phyloP scores from a whole-genome alignment of 2,888 invertebrate genomes.

The Eupelmus urozonus region DNA sequence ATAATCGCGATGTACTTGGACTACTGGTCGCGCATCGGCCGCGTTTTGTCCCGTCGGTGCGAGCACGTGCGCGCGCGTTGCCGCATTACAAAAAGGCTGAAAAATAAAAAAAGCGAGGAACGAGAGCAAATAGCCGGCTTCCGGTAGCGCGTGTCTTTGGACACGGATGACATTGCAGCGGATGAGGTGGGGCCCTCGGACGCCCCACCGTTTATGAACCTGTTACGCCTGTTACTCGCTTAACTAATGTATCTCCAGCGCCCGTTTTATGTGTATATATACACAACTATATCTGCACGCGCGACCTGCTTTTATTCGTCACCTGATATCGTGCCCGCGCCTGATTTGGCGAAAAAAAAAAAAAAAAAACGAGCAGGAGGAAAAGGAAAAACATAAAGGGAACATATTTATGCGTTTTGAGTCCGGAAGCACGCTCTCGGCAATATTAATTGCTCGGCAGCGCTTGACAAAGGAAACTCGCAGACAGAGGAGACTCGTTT shows the following conservation, averaged over 20 bases:
- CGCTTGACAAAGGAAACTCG: constrained; percentile 47
- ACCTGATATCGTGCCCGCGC: constrained; percentile 28
- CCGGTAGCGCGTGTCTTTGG: constrained; percentile 59
- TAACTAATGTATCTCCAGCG: constrained; percentile 60
- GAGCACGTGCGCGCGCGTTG: neutral
- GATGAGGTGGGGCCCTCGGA: constrained; percentile 72
- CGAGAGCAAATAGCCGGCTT: constrained; percentile 71
- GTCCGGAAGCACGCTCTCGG: constrained; percentile 56
- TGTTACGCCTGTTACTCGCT: constrained; percentile 69
- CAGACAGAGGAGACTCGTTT: too few relatives aligned
- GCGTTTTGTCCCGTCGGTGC: constrained; percentile 39
- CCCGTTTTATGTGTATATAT: neutral
- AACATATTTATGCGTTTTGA: constrained; percentile 30
- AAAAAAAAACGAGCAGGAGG: neutral
- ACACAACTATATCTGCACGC: too few relatives aligned
- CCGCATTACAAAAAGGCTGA: neutral
- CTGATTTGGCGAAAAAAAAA: constrained; percentile 29
- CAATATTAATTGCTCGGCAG: constrained; percentile 55
- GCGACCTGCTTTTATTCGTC: constrained; percentile 41
- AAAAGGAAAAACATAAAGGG: constrained; percentile 29
- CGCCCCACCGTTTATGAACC: constrained; percentile 73
- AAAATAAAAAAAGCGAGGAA: constrained; percentile 33
- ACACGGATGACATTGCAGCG: constrained; percentile 72
- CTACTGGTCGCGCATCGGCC: too few relatives aligned
- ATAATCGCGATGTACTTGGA: constrained; percentile 51